These are phyloP conservation scores for Chirona hameri DNA, from an alignment of 2,888 invertebrate genomes.

Conservation along the genomic window DNA sequence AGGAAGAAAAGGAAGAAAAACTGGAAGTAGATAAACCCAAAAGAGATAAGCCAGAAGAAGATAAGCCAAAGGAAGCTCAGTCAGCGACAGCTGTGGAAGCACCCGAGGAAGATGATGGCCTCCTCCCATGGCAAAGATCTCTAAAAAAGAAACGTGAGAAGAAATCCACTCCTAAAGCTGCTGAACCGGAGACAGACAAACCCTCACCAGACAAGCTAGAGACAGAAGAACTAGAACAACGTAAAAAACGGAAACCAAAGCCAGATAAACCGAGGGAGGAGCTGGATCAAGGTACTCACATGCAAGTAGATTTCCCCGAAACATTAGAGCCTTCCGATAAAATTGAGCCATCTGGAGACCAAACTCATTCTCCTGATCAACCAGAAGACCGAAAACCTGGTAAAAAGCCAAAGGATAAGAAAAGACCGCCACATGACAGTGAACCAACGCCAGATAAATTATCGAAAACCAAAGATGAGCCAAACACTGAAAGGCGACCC, in stretches of 20 bases:
- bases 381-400: no score
- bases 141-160: conserved; percentile 32
- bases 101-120: neutral
- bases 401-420: no score
- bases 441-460: no score
- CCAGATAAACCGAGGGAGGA: neutral
- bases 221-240: neutral
- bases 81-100: neutral
- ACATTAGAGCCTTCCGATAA: no score
- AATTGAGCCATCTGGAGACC: no score
- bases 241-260: neutral
- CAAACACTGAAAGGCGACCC: no score
- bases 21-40: neutral
- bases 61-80: neutral
- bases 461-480: no score
- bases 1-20: neutral
- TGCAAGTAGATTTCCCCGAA: no score
- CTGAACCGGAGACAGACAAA: conserved; percentile 34
- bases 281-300: neutral
- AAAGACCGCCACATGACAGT: no score
- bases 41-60: neutral
- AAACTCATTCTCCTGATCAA: no score
- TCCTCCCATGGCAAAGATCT: neutral
- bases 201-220: neutral
- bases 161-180: conserved; percentile 37